These are phyloP conservation scores for Napeogenes inachia DNA, from an alignment of 2,888 invertebrate species.

Conservation along the genomic window DNA sequence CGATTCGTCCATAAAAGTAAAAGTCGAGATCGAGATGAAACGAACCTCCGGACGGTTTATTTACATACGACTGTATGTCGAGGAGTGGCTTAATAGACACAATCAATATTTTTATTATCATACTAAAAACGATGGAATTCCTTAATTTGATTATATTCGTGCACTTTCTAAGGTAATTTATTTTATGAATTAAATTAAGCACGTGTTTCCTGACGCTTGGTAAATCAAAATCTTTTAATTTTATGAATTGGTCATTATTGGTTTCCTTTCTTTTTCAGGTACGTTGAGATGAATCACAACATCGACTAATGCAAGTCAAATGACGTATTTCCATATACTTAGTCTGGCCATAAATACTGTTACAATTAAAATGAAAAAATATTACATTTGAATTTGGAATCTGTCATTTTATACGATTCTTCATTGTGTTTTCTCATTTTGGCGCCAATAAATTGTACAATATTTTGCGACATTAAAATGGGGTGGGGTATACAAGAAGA, in stretches of 20 bases:
- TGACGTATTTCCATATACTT: too few species aligned
- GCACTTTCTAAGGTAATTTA: constrained; percentile 1
- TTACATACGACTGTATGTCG: constrained; percentile 12
- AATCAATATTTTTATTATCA: constrained; percentile 17
- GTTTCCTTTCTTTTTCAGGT: not conserved
- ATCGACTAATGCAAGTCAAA: too few species aligned
- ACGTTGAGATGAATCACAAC: not conserved
- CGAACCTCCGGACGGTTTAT: constrained; percentile 22
- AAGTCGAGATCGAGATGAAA: constrained; percentile 22
- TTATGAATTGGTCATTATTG: not conserved
- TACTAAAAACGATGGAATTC: not conserved
- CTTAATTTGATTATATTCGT: constrained; percentile 2
- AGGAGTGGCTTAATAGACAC: constrained; percentile 23
- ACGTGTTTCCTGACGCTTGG: not conserved
- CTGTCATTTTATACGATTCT: too few species aligned
- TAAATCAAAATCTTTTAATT: not conserved
- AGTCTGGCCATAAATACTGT: too few species aligned
- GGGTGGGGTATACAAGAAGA: too few species aligned
- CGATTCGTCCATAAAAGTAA: constrained; percentile 16
- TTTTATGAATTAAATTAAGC: not conserved
- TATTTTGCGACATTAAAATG: too few species aligned
- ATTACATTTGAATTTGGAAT: too few species aligned
- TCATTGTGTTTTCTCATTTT: too few species aligned
- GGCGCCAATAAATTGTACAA: too few species aligned
- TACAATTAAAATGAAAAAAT: too few species aligned